A percentile compares a stretch with the other conserved stretches of the same genome.
Evolutionary conservation across 2,797 vertebrate species (phyloP).

Genomic region (Knipowitschia caucasica): DNA sequence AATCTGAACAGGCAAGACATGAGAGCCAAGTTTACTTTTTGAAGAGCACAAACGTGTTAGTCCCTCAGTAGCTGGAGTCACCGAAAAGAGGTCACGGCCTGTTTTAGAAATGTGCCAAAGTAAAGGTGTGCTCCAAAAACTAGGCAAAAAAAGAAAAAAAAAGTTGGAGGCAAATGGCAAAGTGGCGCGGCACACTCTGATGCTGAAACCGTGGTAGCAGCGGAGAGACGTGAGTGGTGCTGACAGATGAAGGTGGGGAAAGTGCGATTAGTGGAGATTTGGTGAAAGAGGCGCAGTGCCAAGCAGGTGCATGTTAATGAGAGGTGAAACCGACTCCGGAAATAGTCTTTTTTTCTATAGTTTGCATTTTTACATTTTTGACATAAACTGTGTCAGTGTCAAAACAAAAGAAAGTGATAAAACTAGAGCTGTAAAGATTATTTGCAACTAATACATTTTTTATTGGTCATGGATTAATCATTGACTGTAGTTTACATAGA

Average conservation of each 20-base stretch:
- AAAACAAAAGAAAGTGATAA: no score
- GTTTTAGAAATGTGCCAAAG: conserved; percentile 8
- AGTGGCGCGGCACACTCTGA: conserved; percentile 8
- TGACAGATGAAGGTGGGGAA: conserved; percentile 2
- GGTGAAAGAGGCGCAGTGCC: neutral
- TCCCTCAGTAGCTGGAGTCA: conserved; percentile 3
- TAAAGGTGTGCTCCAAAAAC: conserved; percentile 1
- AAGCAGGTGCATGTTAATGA: conserved; percentile 6
- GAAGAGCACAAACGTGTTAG: conserved; percentile 1
- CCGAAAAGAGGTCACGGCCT: conserved; percentile 6
- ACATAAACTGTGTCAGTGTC: neutral
- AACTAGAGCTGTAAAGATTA: no score
- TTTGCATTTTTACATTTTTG: neutral
- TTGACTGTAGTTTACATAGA: no score
- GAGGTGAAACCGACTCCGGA: neutral
- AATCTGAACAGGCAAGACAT: neutral
- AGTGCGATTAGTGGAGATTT: neutral
- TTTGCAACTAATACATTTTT: no score
- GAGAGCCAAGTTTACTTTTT: conserved; percentile 5
- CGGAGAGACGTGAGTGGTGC: neutral
- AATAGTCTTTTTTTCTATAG: neutral
- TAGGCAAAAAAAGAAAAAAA: conserved; percentile 1
- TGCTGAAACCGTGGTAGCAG: neutral
- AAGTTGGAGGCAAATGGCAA: neutral
- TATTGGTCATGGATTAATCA: no score